Conservation (phyloP, 2,888 invertebrate species). For the Andricus curvator region DNA sequence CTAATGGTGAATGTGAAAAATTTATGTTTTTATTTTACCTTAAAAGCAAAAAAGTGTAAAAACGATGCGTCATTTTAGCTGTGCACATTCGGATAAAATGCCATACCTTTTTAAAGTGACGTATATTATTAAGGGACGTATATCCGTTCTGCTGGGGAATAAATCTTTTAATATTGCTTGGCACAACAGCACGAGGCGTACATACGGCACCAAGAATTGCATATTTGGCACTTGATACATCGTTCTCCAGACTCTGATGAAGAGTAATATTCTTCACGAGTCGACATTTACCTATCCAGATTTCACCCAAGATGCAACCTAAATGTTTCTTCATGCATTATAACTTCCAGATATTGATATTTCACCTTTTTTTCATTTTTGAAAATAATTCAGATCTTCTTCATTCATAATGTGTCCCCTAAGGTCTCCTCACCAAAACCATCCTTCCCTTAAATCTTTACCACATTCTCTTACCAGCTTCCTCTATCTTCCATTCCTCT, state of each 20-base stretch:
- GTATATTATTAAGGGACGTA: conserved; percentile 40
- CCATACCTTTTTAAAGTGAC: conserved; percentile 33
- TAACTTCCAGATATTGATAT: neutral
- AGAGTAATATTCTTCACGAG: conserved; percentile 40
- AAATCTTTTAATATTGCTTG: conserved; percentile 42
- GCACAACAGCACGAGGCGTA: conserved; percentile 39
- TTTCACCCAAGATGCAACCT: conserved; percentile 15
- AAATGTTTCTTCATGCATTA: conserved; percentile 26
- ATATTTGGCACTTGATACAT: conserved; percentile 42
- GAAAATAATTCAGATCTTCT: too few species aligned
- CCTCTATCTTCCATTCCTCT: too few species aligned
- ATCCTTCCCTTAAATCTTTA: too few species aligned
- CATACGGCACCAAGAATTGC: conserved; percentile 41
- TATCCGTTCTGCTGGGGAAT: conserved; percentile 37
- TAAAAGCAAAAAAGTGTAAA: neutral
- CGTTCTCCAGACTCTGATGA: conserved; percentile 41
- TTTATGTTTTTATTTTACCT: neutral
- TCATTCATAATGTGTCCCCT: too few species aligned
- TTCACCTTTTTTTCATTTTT: too few species aligned
- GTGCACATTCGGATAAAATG: conserved; percentile 28
- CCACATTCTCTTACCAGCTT: too few species aligned
- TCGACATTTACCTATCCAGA: conserved; percentile 28
- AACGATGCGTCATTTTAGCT: conserved; percentile 1
- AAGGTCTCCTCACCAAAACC: too few species aligned
- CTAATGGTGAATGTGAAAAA: too few species aligned